Evolutionary conservation across 2,888 invertebrate species (phyloP).

Genomic region (Alviniconcha strummeri): DNA sequence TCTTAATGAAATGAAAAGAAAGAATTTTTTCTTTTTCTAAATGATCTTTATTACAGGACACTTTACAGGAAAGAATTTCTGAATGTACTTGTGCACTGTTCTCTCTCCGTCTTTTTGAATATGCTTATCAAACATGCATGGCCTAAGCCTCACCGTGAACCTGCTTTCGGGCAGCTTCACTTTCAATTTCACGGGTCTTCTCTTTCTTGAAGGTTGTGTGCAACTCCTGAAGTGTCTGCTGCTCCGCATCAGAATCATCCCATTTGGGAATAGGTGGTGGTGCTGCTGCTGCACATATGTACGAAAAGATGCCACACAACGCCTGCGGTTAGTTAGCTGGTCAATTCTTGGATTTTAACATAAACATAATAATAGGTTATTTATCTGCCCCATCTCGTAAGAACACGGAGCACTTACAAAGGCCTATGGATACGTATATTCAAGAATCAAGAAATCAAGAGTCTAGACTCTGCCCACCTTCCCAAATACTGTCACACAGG

Average conservation of each 20-base stretch:
- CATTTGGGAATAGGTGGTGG: neutral
- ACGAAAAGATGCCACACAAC: neutral
- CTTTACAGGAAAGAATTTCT: too few species aligned
- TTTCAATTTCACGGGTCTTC: slow-evolving; percentile 18
- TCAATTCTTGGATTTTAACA: neutral
- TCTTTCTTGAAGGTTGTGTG: slow-evolving; percentile 15
- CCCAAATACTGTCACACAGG: too few species aligned
- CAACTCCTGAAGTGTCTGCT: slow-evolving; percentile 16
- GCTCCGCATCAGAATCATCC: slow-evolving; percentile 32
- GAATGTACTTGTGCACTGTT: too few species aligned
- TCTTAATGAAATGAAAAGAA: too few species aligned
- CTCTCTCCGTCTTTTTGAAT: too few species aligned
- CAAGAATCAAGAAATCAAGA: too few species aligned
- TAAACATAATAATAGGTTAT: neutral
- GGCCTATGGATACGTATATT: too few species aligned
- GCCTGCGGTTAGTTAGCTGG: neutral
- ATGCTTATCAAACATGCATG: too few species aligned
- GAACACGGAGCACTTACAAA: too few species aligned
- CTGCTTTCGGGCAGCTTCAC: neutral
- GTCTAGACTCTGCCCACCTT: too few species aligned
- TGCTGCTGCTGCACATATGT: neutral
- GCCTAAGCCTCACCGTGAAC: neutral
- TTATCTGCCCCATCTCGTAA: neutral
- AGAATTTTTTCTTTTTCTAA: too few species aligned
- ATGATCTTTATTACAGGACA: too few species aligned